A percentile compares a stretch with the other conserved stretches of the same genome.
phyloP scores from a whole-genome alignment of 2,888 invertebrate genomes.

The Lissocephala sabroskyi region DNA sequence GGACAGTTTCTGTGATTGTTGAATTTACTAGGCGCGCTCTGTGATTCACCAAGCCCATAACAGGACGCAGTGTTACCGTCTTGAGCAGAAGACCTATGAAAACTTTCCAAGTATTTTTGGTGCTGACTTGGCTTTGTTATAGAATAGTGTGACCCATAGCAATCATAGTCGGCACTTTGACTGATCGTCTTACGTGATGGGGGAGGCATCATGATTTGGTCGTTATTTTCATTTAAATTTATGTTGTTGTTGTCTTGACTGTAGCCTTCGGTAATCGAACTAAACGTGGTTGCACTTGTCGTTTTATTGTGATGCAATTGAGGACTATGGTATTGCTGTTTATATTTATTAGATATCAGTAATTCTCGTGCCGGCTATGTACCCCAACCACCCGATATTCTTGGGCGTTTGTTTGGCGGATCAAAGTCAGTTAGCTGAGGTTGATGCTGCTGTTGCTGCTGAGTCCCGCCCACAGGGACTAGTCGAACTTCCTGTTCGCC shows the following conservation, averaged over 20 bases:
- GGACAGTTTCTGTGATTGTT: too few relatives aligned
- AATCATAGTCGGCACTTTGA: conserved; percentile 34
- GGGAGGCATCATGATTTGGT: conserved; percentile 60
- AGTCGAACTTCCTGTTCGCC: conserved; percentile 79
- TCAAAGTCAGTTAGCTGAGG: conserved; percentile 76
- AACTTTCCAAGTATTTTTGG: too few relatives aligned
- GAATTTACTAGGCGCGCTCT: too few relatives aligned
- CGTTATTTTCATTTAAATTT: conserved; percentile 28
- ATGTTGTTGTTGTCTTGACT: conserved; percentile 22
- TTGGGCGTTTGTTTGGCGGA: conserved; percentile 82
- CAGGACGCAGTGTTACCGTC: too few relatives aligned
- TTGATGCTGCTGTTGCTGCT: conserved; percentile 60
- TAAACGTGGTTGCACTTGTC: too few relatives aligned
- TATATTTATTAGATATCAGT: conserved; percentile 23
- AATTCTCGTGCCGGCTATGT: conserved; percentile 78
- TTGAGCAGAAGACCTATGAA: too few relatives aligned
- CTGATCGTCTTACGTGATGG: conserved; percentile 46
- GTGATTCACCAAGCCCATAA: too few relatives aligned
- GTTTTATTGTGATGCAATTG: conserved; percentile 14
- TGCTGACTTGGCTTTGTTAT: too few relatives aligned
- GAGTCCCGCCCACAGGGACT: conserved; percentile 64
- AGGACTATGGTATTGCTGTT: conserved; percentile 17
- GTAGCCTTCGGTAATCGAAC: conserved; percentile 16
- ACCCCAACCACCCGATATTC: conserved; percentile 92
- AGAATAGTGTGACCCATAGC: conserved; percentile 39